Evolutionary conservation across 2,888 invertebrate genomes (phyloP).

Genomic region (Chirona hameri): DNA sequence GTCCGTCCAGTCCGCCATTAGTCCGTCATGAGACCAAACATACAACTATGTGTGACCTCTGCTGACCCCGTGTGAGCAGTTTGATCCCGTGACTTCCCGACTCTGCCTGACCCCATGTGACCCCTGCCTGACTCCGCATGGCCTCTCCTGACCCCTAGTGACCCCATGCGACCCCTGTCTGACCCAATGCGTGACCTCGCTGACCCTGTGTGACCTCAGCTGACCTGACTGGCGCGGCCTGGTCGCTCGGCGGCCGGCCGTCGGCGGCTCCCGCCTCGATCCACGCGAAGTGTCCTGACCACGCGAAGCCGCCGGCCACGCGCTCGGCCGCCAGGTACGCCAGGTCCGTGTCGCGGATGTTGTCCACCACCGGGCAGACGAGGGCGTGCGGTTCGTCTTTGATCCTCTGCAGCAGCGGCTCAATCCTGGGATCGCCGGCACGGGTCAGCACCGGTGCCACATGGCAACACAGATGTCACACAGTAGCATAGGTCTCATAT

Average conservation of each 20-base stretch:
- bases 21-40: too few relatives aligned
- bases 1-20: too few relatives aligned
- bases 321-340: neutral
- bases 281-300: constrained; percentile 25
- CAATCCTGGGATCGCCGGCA: neutral
- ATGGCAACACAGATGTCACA: too few relatives aligned
- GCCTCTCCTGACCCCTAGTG: neutral
- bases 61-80: too few relatives aligned
- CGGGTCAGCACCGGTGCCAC: too few relatives aligned
- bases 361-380: constrained; percentile 4
- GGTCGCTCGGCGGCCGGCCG: neutral
- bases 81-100: too few relatives aligned
- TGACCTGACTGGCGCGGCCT: neutral
- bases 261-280: constrained; percentile 5
- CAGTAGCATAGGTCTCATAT: too few relatives aligned
- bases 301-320: constrained; percentile 13
- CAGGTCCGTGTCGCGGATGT: constrained; percentile 22
- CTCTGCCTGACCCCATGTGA: too few relatives aligned
- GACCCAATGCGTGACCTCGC: too few relatives aligned
- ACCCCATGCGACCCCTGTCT: too few relatives aligned
- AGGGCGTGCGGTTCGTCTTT: neutral
- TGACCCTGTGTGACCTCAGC: too few relatives aligned
- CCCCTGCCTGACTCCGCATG: neutral
- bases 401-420: constrained; percentile 24
- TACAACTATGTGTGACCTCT: too few relatives aligned